Percentiles rank a stretch among this genome's conserved stretches.
phyloP scores from a whole-genome alignment of 2,113 vertebrate genomes.

The Hyperopisus bebe region DNA sequence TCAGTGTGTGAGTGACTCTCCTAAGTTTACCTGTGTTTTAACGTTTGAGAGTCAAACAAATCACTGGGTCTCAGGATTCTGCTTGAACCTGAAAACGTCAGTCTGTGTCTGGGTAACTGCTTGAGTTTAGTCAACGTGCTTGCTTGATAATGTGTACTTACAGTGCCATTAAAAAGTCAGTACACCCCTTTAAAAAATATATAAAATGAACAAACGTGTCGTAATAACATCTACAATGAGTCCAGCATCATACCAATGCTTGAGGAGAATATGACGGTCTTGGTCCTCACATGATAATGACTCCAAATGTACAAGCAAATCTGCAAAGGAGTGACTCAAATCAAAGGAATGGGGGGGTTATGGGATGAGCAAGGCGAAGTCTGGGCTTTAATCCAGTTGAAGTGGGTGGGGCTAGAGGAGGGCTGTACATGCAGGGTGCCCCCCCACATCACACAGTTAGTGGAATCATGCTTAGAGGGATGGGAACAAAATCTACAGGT shows the following conservation, averaged over 20 bases:
- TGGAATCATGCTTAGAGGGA: not conserved
- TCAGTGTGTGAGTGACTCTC: slow-evolving; percentile 84
- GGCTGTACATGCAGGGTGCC: not conserved
- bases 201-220: not conserved
- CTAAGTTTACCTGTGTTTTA: not conserved
- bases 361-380: not conserved
- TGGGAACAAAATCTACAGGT: not conserved
- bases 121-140: not conserved
- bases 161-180: not conserved
- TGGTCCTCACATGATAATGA: not conserved
- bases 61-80: not conserved
- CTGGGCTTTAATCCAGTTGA: not conserved
- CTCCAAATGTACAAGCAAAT: not conserved
- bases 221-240: not conserved
- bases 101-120: not conserved
- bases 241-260: not conserved
- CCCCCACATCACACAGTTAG: not conserved
- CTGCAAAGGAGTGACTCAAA: not conserved
- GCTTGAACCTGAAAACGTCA: not conserved
- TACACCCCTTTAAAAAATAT: not conserved
- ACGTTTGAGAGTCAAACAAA: not conserved
- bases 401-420: not conserved
- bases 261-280: not conserved
- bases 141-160: not conserved
- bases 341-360: not conserved